Conservation (phyloP, 2,797 vertebrate species). For the Prunella strophiata region DNA sequence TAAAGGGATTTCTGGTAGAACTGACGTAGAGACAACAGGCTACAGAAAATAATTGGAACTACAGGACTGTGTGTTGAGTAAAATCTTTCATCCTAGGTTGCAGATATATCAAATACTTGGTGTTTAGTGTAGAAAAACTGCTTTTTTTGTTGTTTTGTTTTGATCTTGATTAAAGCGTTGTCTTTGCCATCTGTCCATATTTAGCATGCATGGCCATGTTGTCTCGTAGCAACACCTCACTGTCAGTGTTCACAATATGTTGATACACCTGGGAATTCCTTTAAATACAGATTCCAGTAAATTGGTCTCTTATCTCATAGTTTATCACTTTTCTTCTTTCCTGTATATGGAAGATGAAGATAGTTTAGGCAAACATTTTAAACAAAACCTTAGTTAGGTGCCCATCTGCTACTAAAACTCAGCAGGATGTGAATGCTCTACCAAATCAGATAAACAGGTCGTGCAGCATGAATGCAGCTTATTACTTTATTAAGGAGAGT, state of each 20-base stretch:
- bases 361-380: not conserved
- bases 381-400: not conserved
- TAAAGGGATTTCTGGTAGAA: not conserved
- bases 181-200: not conserved
- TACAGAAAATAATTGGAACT: not conserved
- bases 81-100: not conserved
- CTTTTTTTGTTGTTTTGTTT: not conserved
- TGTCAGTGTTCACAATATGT: not conserved
- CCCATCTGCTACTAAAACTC: not conserved
- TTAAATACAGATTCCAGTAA: not conserved
- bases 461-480: not conserved
- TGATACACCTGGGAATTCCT: not conserved
- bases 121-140: not conserved
- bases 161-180: not conserved
- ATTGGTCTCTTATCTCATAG: not conserved
- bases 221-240: not conserved
- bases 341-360: not conserved
- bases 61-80: not conserved
- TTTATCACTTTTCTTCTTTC: not conserved
- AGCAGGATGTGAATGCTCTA: not conserved
- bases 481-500: not conserved
- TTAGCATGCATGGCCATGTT: not conserved
- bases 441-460: not conserved
- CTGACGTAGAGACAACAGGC: fast-evolving
- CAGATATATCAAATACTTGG: not conserved